phyloP scores from a whole-genome alignment of 1,140 invertebrate genomes.

The Scaptomyza montana region DNA sequence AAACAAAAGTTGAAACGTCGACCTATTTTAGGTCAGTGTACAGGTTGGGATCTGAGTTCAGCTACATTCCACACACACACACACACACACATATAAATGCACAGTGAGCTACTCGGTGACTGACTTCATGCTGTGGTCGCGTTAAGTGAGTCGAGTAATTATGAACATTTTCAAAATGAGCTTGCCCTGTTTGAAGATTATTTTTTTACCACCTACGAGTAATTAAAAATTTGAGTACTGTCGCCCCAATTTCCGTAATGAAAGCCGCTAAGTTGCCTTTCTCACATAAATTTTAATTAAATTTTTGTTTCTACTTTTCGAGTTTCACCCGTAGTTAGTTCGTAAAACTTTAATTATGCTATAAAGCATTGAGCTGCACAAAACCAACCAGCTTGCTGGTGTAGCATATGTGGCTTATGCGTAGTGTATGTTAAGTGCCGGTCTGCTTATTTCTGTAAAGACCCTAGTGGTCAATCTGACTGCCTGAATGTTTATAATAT shows the following conservation, averaged over 20 bases:
- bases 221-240: conserved; percentile 54
- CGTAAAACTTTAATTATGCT: too few relatives aligned
- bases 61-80: conserved; percentile 12
- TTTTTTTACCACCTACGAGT: conserved; percentile 18
- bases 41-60: conserved; percentile 15
- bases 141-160: conserved; percentile 49
- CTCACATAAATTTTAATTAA: too few relatives aligned
- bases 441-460: too few relatives aligned
- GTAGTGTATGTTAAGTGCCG: too few relatives aligned
- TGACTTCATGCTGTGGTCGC: conserved; percentile 33
- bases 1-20: conserved; percentile 36
- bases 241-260: conserved; percentile 38
- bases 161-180: conserved; percentile 58
- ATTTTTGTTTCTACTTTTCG: too few relatives aligned
- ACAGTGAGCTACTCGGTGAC: conserved; percentile 16
- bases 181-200: conserved; percentile 33
- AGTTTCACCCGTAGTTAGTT: too few relatives aligned
- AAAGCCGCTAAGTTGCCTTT: conserved; percentile 43
- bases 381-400: too few relatives aligned
- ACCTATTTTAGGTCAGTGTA: conserved; percentile 12
- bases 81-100: background rate
- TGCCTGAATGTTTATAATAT: conserved; percentile 51
- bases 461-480: background rate
- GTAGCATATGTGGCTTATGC: too few relatives aligned
- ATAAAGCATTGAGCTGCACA: too few relatives aligned